Base-by-base conservation (phyloP, 2,888 invertebrate species). In the Agrotis segetum region DNA sequence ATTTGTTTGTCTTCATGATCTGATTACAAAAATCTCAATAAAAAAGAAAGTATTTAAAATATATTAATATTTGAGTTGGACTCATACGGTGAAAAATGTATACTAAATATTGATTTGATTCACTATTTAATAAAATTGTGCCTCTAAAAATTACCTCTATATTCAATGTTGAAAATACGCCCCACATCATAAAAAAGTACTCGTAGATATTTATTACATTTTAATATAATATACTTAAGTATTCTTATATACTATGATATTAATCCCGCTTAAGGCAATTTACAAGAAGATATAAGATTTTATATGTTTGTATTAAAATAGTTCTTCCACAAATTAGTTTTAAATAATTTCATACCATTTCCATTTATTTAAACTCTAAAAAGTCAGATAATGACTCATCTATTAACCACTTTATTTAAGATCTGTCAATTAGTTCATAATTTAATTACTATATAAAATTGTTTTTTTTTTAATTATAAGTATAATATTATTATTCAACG, bases 21-120 rank as follows among this genome's bases (percentile, higher is more conserved):
- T 83, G 85, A 66, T 53, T 21, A 64, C 19, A 21, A 60, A 52
- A 61, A 79, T 76, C 70, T 84, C 85, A 21, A 0, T 78, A 50
- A 1, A 16, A 19, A n/a, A 17, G 5, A 9, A 40, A 49, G 16
- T 49, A 67, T 24, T 47, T 2, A 40, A 66, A 11, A 6, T 0
- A 24, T 40, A 7, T 17, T 44, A 14, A 62, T 34, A 47, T 55
- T 68, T 55, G 61, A 77, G 34, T 68, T 24, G 2, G 21, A 53
- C 47, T 73, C 59, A 55, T 21, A 65, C 40, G 40, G 49, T 47
- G 58, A 11, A 70, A 16, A 55, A 19, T 16, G 56, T 11, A 64
- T 49, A 49, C 13, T 59, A 13, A 3, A 21, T 49, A 9, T 40
- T 40, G 11, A 50, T 55, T 56, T 40, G 9, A 13, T 16, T 60